Evolutionary conservation across 2,113 vertebrate genomes (phyloP).

Genomic region (Bubo scandiacus): DNA sequence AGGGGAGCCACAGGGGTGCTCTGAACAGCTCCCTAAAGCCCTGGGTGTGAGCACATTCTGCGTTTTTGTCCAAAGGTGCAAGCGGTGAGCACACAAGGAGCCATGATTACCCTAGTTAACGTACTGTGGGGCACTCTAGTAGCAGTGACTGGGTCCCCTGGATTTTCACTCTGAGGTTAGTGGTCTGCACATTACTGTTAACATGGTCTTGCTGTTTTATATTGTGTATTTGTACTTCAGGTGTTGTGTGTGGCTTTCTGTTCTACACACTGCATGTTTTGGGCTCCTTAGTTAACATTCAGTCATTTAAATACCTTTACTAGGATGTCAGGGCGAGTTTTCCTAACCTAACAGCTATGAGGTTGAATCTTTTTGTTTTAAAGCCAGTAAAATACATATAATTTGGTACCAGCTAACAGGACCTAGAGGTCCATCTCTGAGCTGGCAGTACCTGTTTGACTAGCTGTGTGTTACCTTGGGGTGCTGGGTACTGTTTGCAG

Average conservation of each 20-base stretch:
- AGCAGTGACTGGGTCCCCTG: neutral
- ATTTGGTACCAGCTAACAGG: neutral
- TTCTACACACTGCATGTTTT: neutral
- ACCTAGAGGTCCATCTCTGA: neutral
- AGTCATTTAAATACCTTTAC: neutral
- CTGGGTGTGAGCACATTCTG: neutral
- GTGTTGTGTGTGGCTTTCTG: neutral
- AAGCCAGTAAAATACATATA: neutral
- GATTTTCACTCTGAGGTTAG: neutral
- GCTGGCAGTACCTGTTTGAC: neutral
- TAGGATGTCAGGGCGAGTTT: neutral
- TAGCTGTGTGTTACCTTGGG: neutral
- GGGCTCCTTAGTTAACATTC: neutral
- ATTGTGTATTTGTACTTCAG: neutral
- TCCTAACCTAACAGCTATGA: neutral
- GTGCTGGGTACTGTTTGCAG: neutral
- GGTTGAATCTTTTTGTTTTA: neutral
- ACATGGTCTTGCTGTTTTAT: neutral
- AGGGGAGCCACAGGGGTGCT: neutral
- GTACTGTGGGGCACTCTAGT: neutral
- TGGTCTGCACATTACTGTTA: neutral
- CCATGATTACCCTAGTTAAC: accelerated
- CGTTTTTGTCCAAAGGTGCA: neutral
- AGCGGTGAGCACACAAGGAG: neutral
- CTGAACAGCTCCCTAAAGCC: neutral